A percentile compares a stretch with the other conserved stretches of the same genome.
Conservation (phyloP, 2,888 invertebrate species). For the Aspidapion aeneum region DNA sequence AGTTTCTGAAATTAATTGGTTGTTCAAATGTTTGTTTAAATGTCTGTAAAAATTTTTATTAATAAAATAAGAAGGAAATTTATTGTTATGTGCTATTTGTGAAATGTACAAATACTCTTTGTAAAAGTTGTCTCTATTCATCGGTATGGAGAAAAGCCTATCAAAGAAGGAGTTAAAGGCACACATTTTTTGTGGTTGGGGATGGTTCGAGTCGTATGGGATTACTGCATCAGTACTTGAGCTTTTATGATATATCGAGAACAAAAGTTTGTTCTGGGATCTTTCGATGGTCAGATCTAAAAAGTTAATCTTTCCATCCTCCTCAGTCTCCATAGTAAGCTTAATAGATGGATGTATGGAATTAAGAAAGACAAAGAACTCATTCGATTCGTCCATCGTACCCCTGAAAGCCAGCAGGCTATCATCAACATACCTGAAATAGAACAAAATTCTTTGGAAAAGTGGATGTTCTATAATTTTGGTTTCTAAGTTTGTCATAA, state of each 20-base stretch:
- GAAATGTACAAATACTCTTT: too few species aligned
- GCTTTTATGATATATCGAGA: not conserved
- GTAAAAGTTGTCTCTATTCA: too few species aligned
- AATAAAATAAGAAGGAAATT: too few species aligned
- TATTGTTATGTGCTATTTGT: too few species aligned
- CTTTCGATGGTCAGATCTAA: not conserved
- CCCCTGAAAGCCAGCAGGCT: not conserved
- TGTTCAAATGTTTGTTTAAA: too few species aligned
- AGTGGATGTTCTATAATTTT: not conserved
- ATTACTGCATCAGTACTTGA: not conserved
- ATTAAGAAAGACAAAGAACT: not conserved
- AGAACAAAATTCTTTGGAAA: not conserved
- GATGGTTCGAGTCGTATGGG: not conserved
- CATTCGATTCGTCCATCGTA: not conserved
- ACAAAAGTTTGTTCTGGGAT: not conserved
- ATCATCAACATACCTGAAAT: not conserved
- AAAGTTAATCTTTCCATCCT: not conserved
- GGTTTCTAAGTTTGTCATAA: not conserved
- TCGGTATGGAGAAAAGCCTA: too few species aligned
- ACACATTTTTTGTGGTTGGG: not conserved
- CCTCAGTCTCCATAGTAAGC: not conserved
- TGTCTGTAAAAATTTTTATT: too few species aligned
- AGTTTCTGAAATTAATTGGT: too few species aligned
- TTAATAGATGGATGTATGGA: too few species aligned
- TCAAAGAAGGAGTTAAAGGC: too few species aligned